Percentiles rank a stretch among this genome's conserved stretches.
Evolutionary conservation across 2,888 invertebrate species (phyloP).

Genomic region (Sylvicola cinctus): DNA sequence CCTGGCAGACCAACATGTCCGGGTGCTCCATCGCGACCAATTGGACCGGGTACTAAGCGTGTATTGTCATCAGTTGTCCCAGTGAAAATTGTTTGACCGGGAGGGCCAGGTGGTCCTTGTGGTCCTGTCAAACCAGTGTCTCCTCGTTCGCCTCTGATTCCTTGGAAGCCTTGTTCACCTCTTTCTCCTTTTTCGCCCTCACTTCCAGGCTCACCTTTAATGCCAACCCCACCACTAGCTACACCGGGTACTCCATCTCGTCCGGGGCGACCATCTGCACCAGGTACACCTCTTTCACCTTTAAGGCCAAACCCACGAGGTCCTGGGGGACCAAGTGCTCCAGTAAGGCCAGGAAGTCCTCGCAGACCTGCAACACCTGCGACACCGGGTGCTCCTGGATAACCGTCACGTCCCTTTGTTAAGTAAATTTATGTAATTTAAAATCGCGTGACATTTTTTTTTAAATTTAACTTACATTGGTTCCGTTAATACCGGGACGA

Average conservation of each 20-base stretch:
- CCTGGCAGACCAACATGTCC: slow-evolving; percentile 18
- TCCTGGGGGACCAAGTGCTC: slow-evolving; percentile 5
- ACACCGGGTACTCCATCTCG: background rate
- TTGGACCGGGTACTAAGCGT: background rate
- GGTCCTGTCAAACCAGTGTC: slow-evolving; percentile 2
- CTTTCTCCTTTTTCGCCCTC: slow-evolving; percentile 25
- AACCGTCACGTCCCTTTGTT: slow-evolving; percentile 21
- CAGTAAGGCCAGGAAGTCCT: slow-evolving; percentile 8
- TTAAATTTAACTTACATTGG: slow-evolving; percentile 21
- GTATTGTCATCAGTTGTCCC: too few species aligned
- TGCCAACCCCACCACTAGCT: slow-evolving; percentile 20
- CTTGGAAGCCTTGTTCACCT: slow-evolving; percentile 43
- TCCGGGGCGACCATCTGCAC: slow-evolving; percentile 31
- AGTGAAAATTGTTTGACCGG: too few species aligned
- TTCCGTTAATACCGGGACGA: slow-evolving; percentile 37
- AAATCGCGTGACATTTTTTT: background rate
- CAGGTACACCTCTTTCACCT: slow-evolving; percentile 37
- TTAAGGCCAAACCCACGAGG: slow-evolving; percentile 18
- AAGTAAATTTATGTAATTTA: slow-evolving; percentile 8
- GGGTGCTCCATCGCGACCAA: background rate
- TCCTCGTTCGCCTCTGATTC: slow-evolving; percentile 35
- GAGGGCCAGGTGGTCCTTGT: background rate
- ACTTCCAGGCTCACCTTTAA: slow-evolving; percentile 20
- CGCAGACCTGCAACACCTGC: slow-evolving; percentile 38
- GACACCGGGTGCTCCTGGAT: slow-evolving; percentile 10